A percentile compares a stretch with the other conserved stretches of the same genome.
These are phyloP conservation scores for Enteromius unitaeniatus DNA, from an alignment of 2,797 vertebrate genomes.

Conservation along the genomic window DNA sequence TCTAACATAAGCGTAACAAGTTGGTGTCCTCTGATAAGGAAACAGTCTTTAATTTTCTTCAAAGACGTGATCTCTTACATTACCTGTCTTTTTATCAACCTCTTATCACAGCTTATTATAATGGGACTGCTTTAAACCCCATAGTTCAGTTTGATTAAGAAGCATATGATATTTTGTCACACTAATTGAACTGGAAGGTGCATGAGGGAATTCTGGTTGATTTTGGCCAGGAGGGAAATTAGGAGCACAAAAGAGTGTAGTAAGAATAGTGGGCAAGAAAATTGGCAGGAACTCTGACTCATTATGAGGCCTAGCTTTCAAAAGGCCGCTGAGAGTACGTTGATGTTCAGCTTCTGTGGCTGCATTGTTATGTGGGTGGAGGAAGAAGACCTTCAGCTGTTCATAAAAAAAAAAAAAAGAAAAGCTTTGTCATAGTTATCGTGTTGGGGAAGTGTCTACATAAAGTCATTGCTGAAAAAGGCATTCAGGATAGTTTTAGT, in stretches of 20 bases:
- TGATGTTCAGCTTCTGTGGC: slow-evolving; percentile 47
- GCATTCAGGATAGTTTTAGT: slow-evolving; percentile 5
- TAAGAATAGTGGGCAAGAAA: slow-evolving; percentile 50
- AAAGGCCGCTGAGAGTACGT: slow-evolving; percentile 35
- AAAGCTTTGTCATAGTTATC: slow-evolving; percentile 12
- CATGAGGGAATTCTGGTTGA: slow-evolving; percentile 51
- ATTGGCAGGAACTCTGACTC: slow-evolving; percentile 39
- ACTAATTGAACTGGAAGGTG: slow-evolving; percentile 58
- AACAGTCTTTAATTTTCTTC: slow-evolving; percentile 31
- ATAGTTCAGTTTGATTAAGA: slow-evolving; percentile 62
- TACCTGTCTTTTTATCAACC: slow-evolving; percentile 28
- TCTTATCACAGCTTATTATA: slow-evolving; percentile 42
- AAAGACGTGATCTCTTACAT: background rate
- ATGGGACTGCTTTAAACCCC: slow-evolving; percentile 35
- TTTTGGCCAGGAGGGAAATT: slow-evolving; percentile 53
- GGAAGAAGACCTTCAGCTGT: slow-evolving; percentile 38
- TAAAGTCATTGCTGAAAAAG: background rate
- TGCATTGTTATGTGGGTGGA: slow-evolving; percentile 23
- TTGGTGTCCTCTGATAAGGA: slow-evolving; percentile 35
- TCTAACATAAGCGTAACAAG: slow-evolving; percentile 49
- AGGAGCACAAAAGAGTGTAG: slow-evolving; percentile 26
- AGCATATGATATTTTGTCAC: slow-evolving; percentile 55
- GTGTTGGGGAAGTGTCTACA: slow-evolving; percentile 16
- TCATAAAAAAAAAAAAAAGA: slow-evolving; percentile 42
- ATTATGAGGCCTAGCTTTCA: slow-evolving; percentile 54